These are phyloP conservation scores for Cyanocitta stelleri DNA, from an alignment of 2,113 vertebrate species.

Conservation along the genomic window DNA sequence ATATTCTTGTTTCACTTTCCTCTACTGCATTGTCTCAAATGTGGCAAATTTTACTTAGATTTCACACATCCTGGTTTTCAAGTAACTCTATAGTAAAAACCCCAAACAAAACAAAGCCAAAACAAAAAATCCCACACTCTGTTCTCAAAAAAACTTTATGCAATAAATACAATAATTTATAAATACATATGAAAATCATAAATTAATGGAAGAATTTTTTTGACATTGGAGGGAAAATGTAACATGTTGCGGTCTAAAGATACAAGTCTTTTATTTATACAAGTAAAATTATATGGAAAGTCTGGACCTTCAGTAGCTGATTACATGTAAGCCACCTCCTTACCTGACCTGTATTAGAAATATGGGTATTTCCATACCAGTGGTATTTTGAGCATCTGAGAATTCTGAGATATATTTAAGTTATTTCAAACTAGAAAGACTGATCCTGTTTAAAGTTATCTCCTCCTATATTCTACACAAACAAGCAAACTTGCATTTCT, in stretches of 20 bases:
- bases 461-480: neutral
- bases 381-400: neutral
- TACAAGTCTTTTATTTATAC: neutral
- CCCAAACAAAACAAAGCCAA: neutral
- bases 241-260: neutral
- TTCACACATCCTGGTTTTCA: neutral
- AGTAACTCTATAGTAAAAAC: neutral
- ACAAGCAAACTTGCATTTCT: neutral
- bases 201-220: neutral
- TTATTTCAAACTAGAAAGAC: neutral
- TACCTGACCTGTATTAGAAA: neutral
- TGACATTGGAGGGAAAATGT: neutral
- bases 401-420: neutral
- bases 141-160: fast-evolving
- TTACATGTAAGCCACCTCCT: neutral
- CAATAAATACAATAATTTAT: neutral
- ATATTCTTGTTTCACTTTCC: neutral
- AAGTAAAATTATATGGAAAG: neutral
- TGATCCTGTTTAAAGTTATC: neutral
- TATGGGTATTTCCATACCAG: neutral
- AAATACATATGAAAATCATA: neutral
- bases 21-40: neutral
- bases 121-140: fast-evolving
- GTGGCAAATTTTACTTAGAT: neutral
- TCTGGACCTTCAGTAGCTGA: neutral